Base-by-base conservation (phyloP, 2,797 vertebrate species). In the Taenioides sp. region DNA sequence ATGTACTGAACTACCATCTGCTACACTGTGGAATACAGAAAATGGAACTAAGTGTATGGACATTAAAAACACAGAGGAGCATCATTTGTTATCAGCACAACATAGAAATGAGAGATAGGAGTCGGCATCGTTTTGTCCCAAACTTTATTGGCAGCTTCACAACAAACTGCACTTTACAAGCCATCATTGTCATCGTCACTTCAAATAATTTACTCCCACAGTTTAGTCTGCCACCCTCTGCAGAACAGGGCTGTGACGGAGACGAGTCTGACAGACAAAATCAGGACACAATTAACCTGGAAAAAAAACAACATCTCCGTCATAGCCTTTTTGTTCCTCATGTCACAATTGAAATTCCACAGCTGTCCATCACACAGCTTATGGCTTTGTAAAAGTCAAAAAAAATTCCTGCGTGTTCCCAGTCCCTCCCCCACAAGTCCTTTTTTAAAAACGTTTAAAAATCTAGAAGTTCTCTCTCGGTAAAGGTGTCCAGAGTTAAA, bases 91-190 rank as follows among this genome's bases (percentile, higher is more conserved):
- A 5, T 16, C 4, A 4, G 23, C 6, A 28, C 5, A 59, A 18
- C 50, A 64, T 1, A 64, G n/a, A 67, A 20, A 0, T 23, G 23
- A 71, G 59, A 40, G 4, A 0, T 17, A 1, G 0, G 28, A 71
- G 54, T 50, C 75, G 3, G 2, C 4, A 20, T 7, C 7, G 6
- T 80, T 79, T 91, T 87, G 81, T 93, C 80, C 88, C 90, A 92
- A 92, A 91, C 76, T 77, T 94, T 87, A 94, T 93, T 94, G 81
- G 80, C 91, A 89, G 86, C 84, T 85, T 75, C 87, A 83, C 72
- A 91, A 92, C 79, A 88, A 84, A 86, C 89, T 80, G 65, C 40
- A 27, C 83, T 85, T 80, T 84, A 88, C 88, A 91, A 79, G 89
- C 65, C 70, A 65, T 28, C 25, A 60, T 65, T 74, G 52, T 67